Evolutionary conservation across 2,888 invertebrate genomes (phyloP).

Genomic region (Pedicia rivosa): DNA sequence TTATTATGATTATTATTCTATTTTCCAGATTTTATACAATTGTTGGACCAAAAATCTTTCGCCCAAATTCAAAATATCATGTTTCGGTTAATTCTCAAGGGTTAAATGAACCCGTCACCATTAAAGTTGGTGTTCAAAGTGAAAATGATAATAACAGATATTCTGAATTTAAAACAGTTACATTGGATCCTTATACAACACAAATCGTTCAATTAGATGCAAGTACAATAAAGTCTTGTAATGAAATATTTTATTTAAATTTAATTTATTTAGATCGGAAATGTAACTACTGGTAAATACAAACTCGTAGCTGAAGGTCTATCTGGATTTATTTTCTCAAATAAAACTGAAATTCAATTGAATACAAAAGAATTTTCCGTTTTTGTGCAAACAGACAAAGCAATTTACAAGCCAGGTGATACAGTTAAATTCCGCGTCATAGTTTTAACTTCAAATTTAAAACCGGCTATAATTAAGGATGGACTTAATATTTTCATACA

Average conservation of each 20-base stretch:
- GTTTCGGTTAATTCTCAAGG: constrained; percentile 49
- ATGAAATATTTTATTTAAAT: no score
- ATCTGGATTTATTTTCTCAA: constrained; percentile 54
- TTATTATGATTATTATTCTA: no score
- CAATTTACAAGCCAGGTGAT: constrained; percentile 77
- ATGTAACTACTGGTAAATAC: constrained; percentile 63
- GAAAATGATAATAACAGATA: no score
- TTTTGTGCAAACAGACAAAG: constrained; percentile 83
- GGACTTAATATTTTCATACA: no score
- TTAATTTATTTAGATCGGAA: constrained; percentile 25
- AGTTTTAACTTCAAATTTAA: constrained; percentile 50
- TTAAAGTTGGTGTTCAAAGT: constrained; percentile 59
- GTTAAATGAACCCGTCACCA: constrained; percentile 43
- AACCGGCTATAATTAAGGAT: no score
- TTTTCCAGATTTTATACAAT: constrained; percentile 44
- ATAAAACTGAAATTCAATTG: constrained; percentile 54
- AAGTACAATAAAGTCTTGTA: no score
- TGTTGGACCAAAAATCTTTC: constrained; percentile 60
- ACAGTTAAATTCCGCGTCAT: constrained; percentile 50
- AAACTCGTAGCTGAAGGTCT: constrained; percentile 56
- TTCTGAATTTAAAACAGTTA: constrained; percentile 48
- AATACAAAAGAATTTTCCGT: constrained; percentile 69
- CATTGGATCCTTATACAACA: constrained; percentile 54
- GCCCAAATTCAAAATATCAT: constrained; percentile 73
- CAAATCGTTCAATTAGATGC: constrained; percentile 51